Evolutionary conservation across 2,888 invertebrate genomes (phyloP), one percentile per base, ranked within the genome.

Genomic region (Chloroclysta siterata): DNA sequence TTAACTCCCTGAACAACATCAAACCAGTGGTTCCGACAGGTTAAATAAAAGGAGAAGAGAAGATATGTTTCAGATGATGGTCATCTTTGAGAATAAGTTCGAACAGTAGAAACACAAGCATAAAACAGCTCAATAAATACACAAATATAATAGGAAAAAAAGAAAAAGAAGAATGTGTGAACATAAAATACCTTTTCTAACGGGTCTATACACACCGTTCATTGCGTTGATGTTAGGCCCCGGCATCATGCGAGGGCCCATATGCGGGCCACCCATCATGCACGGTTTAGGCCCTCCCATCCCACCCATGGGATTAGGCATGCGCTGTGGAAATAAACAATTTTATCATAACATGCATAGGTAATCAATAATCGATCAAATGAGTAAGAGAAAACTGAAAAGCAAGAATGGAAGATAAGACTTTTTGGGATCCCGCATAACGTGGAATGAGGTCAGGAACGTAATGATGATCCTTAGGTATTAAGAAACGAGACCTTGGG

Each of bases 181-280:
- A 65, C 65, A 65, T 65, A 65, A 65, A 65, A 64, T 69, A 63
- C 59, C 55, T 62, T 65, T 62, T 66, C 52, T 66, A 60, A 47
- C 58, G 63, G 60, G 61, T 65, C 65, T 65, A 66, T 63, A 61
- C 84, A 80, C 78, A 93, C 93, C 93, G 68, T 93, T 93, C 93
- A 93, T 93, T 15, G 90, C 85, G 72, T 90, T 93, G 53, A 93
- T 79, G 76, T 93, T 93, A 71, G 93, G 90, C 59, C 93, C 93
- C 1, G 88, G 87, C 93, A 93, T 93, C 93, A 93, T 93, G 63
- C 93, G 82, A 2, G 93, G 92, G 50, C 90, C 93, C 91, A 92
- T 91, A 72, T 92, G 92, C 5, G 92, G 93, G 52, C 92, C 92
- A 0, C 93, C 92, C 93, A 93, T 93, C 93, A 93, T 93, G 73